A percentile compares a stretch with the other conserved stretches of the same genome.
These are phyloP conservation scores for Meteorus sp. DNA, from an alignment of 1,140 invertebrate species.

Conservation along the genomic window DNA sequence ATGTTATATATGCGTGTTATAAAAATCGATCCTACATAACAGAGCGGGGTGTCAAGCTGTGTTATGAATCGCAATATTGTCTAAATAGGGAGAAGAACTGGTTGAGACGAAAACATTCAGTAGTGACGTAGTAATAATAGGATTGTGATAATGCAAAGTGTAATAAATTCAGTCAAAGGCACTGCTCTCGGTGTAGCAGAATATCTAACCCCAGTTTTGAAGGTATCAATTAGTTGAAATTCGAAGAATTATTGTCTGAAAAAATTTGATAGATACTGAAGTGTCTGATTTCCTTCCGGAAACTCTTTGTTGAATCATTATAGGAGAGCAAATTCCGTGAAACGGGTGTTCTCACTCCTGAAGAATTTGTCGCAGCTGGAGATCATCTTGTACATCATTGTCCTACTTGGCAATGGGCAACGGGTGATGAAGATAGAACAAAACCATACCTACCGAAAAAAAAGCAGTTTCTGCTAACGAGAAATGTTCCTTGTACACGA, in stretches of 20 bases:
- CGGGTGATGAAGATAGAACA: slow-evolving; percentile 82
- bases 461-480: slow-evolving; percentile 97
- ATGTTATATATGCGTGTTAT: background rate
- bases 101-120: background rate
- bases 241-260: too few species aligned
- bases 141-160: slow-evolving; percentile 79
- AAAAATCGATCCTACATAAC: background rate
- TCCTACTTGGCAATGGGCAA: slow-evolving; percentile 98
- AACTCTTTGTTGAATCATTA: too few species aligned
- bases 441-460: slow-evolving; percentile 90
- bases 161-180: slow-evolving; percentile 94
- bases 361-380: slow-evolving; percentile 95
- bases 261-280: too few species aligned
- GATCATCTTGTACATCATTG: slow-evolving; percentile 99
- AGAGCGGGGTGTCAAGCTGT: background rate
- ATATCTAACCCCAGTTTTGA: slow-evolving; percentile 93
- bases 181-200: slow-evolving; percentile 93
- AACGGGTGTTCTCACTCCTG: slow-evolving; percentile 95
- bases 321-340: slow-evolving; percentile 98
- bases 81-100: background rate
- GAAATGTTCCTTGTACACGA: slow-evolving; percentile 93
- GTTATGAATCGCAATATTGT: slow-evolving; percentile 5
- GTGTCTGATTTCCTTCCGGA: too few species aligned
- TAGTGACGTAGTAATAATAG: slow-evolving; percentile 5
- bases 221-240: too few species aligned